phyloP scores from a whole-genome alignment of 2,888 invertebrate genomes.

The Plagiodera versicolora region DNA sequence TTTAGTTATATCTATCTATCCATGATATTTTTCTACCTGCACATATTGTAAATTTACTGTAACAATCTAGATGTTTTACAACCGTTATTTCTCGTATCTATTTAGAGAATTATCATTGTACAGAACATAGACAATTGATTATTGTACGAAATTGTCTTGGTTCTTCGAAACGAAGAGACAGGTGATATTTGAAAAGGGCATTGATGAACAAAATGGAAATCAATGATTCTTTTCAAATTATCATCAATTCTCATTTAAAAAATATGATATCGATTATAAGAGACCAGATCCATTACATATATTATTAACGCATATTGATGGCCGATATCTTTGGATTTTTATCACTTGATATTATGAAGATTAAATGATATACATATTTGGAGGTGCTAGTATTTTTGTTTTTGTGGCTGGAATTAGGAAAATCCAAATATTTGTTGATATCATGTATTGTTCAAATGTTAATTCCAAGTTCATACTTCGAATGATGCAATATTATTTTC shows the following conservation, averaged over 20 bases:
- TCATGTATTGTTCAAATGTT: neutral
- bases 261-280: constrained; percentile 29
- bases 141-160: constrained; percentile 8
- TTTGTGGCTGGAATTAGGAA: neutral
- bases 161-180: constrained; percentile 7
- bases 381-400: constrained; percentile 35
- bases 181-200: neutral
- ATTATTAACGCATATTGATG: constrained; percentile 49
- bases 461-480: no score
- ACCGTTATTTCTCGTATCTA: constrained; percentile 12
- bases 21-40: constrained; percentile 55
- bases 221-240: neutral
- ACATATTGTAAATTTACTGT: constrained; percentile 49
- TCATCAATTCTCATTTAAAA: constrained; percentile 2
- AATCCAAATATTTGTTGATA: neutral
- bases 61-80: constrained; percentile 33
- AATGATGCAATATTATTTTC: no score
- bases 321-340: constrained; percentile 52
- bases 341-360: constrained; percentile 53
- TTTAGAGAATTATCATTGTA: constrained; percentile 6
- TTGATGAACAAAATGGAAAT: neutral
- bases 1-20: constrained; percentile 43
- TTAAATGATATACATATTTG: constrained; percentile 54
- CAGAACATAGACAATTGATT: neutral
- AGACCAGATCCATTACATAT: constrained; percentile 46